Percentiles rank a stretch among this genome's conserved stretches.
phyloP scores from a whole-genome alignment of 1,140 invertebrate species.

The Cecropterus lyciades region DNA sequence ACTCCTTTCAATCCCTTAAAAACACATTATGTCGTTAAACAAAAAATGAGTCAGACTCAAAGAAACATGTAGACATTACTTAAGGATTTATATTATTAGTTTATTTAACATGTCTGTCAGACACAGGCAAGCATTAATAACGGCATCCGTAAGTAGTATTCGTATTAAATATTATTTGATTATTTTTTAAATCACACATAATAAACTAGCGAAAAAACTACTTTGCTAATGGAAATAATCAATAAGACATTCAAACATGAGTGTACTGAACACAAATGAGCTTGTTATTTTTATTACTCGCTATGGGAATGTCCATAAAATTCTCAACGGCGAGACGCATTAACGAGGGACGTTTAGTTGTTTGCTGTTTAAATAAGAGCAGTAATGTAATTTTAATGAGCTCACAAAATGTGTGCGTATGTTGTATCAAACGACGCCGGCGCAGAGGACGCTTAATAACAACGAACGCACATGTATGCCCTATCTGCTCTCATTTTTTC shows the following conservation, averaged over 20 bases:
- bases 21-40: constrained; percentile 69
- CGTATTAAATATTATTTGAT: background rate
- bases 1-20: constrained; percentile 66
- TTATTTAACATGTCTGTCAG: background rate
- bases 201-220: background rate
- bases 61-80: constrained; percentile 50
- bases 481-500: constrained; percentile 3
- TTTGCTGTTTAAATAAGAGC: constrained; percentile 81
- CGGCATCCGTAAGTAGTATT: no score
- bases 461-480: constrained; percentile 34
- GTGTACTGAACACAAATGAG: constrained; percentile 46
- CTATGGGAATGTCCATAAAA: constrained; percentile 72
- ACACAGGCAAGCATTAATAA: background rate
- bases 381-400: constrained; percentile 84
- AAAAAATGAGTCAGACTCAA: constrained; percentile 44
- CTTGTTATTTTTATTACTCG: constrained; percentile 52
- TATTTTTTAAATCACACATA: background rate
- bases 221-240: constrained; percentile 17
- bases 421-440: constrained; percentile 50
- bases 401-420: constrained; percentile 74
- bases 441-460: constrained; percentile 49
- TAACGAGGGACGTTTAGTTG: constrained; percentile 80
- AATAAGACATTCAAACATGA: constrained; percentile 46
- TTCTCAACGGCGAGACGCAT: constrained; percentile 68
- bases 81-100: constrained; percentile 4